Evolutionary conservation across 2,113 vertebrate genomes (phyloP).

Genomic region (Redunca redunca): DNA sequence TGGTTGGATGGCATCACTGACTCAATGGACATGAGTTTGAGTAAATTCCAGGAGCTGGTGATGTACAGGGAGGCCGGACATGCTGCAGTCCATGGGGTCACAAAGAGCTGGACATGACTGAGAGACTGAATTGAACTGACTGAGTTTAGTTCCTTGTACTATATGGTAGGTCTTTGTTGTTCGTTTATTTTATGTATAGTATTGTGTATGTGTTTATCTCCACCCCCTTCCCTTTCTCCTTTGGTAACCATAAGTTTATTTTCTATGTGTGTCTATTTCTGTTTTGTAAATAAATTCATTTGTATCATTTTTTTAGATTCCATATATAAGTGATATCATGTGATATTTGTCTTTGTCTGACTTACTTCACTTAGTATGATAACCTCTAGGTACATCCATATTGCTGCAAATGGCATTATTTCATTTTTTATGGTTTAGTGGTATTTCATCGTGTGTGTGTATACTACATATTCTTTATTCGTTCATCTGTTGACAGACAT

Average conservation of each 20-base stretch:
- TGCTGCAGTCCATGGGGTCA: not conserved
- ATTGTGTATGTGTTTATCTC: not conserved
- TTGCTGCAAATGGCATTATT: not conserved
- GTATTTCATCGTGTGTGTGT: not conserved
- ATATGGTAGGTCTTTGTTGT: not conserved
- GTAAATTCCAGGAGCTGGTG: not conserved
- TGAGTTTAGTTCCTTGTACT: not conserved
- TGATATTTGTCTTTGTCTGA: not conserved
- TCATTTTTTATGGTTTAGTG: not conserved
- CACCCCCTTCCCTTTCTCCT: not conserved
- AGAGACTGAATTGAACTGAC: not conserved
- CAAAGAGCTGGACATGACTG: not conserved
- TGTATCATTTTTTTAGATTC: not conserved
- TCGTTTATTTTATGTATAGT: not conserved
- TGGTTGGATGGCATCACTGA: not conserved
- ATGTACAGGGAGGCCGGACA: fast-evolving
- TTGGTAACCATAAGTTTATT: not conserved
- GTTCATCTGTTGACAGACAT: not conserved
- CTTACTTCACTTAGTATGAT: not conserved
- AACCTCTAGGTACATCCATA: not conserved
- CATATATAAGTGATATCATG: not conserved
- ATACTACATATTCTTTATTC: not conserved
- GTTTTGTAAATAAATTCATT: not conserved
- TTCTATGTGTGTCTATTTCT: not conserved
- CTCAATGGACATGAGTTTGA: not conserved